These are phyloP conservation scores for Drosophila vallismaia DNA, from an alignment of 2,888 invertebrate species.

Conservation along the genomic window DNA sequence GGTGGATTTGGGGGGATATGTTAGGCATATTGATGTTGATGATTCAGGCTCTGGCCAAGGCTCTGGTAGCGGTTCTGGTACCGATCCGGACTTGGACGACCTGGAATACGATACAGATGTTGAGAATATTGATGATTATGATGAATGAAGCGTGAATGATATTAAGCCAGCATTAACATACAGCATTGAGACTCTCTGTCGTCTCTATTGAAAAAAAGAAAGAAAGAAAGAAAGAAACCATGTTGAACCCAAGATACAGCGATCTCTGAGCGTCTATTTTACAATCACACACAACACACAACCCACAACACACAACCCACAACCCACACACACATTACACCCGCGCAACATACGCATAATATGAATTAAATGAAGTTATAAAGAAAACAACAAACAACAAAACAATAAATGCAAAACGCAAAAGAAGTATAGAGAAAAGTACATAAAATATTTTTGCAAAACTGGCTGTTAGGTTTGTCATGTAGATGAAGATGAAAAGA, in stretches of 20 bases:
- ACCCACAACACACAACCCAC: slow-evolving; percentile 27
- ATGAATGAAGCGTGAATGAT: slow-evolving; percentile 52
- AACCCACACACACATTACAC: slow-evolving; percentile 26
- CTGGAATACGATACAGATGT: slow-evolving; percentile 40
- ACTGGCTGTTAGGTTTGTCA: slow-evolving; percentile 75
- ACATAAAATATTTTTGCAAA: slow-evolving; percentile 69
- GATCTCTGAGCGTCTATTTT: slow-evolving; percentile 65
- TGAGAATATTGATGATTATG: slow-evolving; percentile 48
- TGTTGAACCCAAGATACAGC: slow-evolving; percentile 68
- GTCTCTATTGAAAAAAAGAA: slow-evolving; percentile 44
- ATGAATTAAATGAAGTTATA: slow-evolving; percentile 66
- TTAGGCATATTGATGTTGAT: slow-evolving; percentile 25
- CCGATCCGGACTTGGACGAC: slow-evolving; percentile 35
- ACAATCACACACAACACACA: slow-evolving; percentile 28
- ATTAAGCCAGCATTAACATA: slow-evolving; percentile 36
- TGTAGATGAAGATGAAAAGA: slow-evolving; percentile 38
- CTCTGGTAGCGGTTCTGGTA: slow-evolving; percentile 28
- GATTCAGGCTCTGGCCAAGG: slow-evolving; percentile 18
- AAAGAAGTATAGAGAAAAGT: slow-evolving; percentile 39
- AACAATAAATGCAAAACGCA: slow-evolving; percentile 51
- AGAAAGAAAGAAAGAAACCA: slow-evolving; percentile 25
- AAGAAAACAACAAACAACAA: slow-evolving; percentile 33
- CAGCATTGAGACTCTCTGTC: slow-evolving; percentile 51
- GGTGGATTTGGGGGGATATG: slow-evolving; percentile 30
- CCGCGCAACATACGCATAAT: slow-evolving; percentile 39